Base-by-base conservation (phyloP, 2,888 invertebrate species). In the Caenorhabditis angaria region DNA sequence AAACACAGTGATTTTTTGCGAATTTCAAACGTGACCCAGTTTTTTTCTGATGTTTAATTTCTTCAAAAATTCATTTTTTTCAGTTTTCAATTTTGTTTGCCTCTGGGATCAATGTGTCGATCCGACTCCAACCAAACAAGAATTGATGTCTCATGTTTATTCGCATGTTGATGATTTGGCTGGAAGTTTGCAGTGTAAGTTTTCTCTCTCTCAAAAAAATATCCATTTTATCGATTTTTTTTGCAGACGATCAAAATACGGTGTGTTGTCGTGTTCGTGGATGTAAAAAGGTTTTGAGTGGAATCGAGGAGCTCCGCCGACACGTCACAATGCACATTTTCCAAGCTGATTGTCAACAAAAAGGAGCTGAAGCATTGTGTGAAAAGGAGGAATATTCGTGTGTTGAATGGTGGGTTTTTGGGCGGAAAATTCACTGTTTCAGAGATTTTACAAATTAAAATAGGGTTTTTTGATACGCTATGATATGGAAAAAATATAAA, bases 261-360 rank as follows among this genome's bases (percentile, higher is more conserved):
- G 32, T 28, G 25, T 24, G 25, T 1, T 80, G 80, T 35, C 55
- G 53, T 20, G 72, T 80, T 24, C 60, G 68, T 0, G 75, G 78
- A 25, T 80, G 80, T 55, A 57, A 57, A 28, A 69, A 70, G 10
- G 25, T 50, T 14, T 20, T 77, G 8, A 50, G 48, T 14, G 62
- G 61, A 1, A 32, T 61, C 4, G 61, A 56, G 18, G 78, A 82
- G 20, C 61, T 82, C 10, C 51, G 58, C 12, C 53, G 75, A 1
- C 82, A 82, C 50, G 51, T 82, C 22, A 60, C 78, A 35, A 76
- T 77, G 74, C 82, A 82, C 51, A 61, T 78, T 2, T 73, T 73
- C 47, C 73, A 73, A 54, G 82, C 82, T 8, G 67, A 67, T 27
- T 78, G 75, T 14, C 82, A 78, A 29, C 69, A 73, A 22, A 75